Base-by-base conservation (phyloP, 2,797 vertebrate species). In the Dendrocincla fuliginosa region DNA sequence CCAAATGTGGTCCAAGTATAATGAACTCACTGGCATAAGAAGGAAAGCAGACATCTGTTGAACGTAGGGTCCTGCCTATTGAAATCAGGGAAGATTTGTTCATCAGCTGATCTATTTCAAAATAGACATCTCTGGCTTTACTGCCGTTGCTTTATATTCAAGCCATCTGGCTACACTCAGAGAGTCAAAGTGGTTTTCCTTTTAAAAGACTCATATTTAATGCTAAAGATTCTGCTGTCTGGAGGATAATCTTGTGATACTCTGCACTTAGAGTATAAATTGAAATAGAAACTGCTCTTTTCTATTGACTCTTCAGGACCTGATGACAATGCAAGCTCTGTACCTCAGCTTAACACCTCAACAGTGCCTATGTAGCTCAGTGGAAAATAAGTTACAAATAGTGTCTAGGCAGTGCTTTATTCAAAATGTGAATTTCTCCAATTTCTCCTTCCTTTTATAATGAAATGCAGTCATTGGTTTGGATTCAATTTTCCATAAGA, bases 201-300 rank as follows among this genome's bases (percentile, higher is more conserved):
- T 89, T 94, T 28, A 56, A 69, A 81, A 87, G 23, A 39, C 13
- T 84, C 13, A 23, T 56, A 37, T 81, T 67, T 86, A 79, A 55
- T 56, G 28, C 42, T 76, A 79, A 75, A 74, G 30, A 60, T 70
- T 75, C 16, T 82, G 76, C 33, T 79, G 47, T 39, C 52, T 86
- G 52, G 33, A 87, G 44, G 55, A 67, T 50, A 90, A 87, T 89
- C 23, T n/a, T 42, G 33, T 53, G 37, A 57, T 39, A 27, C 23
- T 77, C 47, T 84, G 41, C 27, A 78, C 60, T 15, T 87, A 79
- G 27, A 80, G 50, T 79, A 84, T 35, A 73, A 79, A 79, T 94
- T 94, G 87, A 96, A 95, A 92, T 81, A 65, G 81, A 95, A 97
- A 92, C 3, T 8, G 16, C 19, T 56, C 75, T 67, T 65, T 87